Evolutionary conservation across 2,888 invertebrate species (phyloP).

Genomic region (Abscondita cerata): DNA sequence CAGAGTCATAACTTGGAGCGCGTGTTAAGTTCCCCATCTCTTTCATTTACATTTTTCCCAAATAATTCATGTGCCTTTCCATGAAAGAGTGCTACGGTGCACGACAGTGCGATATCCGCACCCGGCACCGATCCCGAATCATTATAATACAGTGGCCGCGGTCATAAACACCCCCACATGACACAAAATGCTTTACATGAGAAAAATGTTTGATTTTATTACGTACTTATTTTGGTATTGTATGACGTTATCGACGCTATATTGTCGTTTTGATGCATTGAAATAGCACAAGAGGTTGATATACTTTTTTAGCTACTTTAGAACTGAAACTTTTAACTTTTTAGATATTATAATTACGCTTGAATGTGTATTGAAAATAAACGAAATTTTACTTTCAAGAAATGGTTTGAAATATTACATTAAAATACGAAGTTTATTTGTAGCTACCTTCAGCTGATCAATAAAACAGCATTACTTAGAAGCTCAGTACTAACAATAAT

Average conservation of each 20-base stretch:
- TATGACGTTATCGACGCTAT: slow-evolving; percentile 20
- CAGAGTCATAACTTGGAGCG: slow-evolving; percentile 43
- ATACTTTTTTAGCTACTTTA: no score
- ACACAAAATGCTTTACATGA: slow-evolving; percentile 32
- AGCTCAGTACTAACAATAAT: no score
- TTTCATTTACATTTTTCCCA: slow-evolving; percentile 46
- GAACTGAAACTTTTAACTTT: no score
- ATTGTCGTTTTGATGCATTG: slow-evolving; percentile 12
- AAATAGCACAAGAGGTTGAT: neutral
- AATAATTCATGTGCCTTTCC: slow-evolving; percentile 46
- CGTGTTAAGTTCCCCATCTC: slow-evolving; percentile 40
- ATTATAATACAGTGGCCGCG: slow-evolving; percentile 39
- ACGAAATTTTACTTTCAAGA: no score
- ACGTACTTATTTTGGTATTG: slow-evolving; percentile 24
- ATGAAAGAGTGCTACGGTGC: slow-evolving; percentile 41
- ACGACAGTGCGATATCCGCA: slow-evolving; percentile 44
- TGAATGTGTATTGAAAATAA: no score
- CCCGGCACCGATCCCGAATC: slow-evolving; percentile 41
- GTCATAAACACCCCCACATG: slow-evolving; percentile 39
- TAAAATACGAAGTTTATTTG: no score
- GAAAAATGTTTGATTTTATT: slow-evolving; percentile 33
- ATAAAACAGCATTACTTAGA: no score
- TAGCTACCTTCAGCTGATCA: no score
- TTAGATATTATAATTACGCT: no score
- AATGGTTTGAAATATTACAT: no score